A percentile compares a stretch with the other conserved stretches of the same genome.
These are phyloP conservation scores for Erythrolamprus reginae DNA, from an alignment of 2,113 vertebrate species.

Conservation along the genomic window DNA sequence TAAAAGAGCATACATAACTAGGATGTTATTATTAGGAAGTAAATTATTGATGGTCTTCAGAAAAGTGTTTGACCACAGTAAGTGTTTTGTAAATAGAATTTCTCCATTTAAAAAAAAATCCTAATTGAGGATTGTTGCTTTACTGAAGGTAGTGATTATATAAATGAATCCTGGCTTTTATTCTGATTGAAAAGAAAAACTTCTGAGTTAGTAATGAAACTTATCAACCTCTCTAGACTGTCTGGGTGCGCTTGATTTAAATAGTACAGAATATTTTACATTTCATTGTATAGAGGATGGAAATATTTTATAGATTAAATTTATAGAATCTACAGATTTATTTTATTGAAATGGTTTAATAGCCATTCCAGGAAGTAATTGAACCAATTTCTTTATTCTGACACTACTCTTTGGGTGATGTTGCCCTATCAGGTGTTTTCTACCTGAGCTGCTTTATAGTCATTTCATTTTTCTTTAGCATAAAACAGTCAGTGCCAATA, in stretches of 20 bases:
- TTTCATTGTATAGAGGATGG: neutral
- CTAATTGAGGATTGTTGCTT: neutral
- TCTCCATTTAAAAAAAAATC: neutral
- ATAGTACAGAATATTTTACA: constrained; percentile 3
- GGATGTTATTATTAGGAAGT: neutral
- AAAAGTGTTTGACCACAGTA: neutral
- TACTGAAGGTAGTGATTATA: constrained; percentile 8
- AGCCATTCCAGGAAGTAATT: neutral
- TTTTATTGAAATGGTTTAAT: neutral
- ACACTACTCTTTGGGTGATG: neutral
- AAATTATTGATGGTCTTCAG: neutral
- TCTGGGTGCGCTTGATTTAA: rapidly evolving
- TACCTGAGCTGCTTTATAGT: neutral
- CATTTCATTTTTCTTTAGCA: neutral
- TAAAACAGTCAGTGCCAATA: neutral
- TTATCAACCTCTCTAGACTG: neutral
- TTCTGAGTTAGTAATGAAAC: constrained; percentile 18
- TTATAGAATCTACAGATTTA: neutral
- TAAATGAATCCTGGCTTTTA: neutral
- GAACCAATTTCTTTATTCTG: neutral
- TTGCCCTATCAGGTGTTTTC: neutral
- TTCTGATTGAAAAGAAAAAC: constrained; percentile 15
- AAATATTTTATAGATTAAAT: neutral
- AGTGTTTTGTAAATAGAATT: neutral
- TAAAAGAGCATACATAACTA: neutral